phyloP scores from a whole-genome alignment of 1,140 invertebrate species.

The Microplitis mediator region DNA sequence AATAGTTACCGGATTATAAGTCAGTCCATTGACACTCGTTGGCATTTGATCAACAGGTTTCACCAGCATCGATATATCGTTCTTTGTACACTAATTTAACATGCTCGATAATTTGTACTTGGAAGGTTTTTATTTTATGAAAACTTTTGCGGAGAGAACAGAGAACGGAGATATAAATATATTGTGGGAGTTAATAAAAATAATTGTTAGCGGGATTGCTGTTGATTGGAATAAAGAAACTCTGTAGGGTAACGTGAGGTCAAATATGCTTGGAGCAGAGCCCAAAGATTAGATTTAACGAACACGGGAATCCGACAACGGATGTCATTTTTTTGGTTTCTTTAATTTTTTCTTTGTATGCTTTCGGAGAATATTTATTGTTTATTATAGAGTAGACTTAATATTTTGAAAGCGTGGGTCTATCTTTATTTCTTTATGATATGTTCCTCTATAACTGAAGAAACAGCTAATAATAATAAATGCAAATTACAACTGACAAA shows the following conservation, averaged over 20 bases:
- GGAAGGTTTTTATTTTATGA: neutral
- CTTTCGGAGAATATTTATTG: neutral
- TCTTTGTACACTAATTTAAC: neutral
- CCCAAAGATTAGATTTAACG: neutral
- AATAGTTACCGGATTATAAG: neutral
- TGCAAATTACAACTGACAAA: neutral
- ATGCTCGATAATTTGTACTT: neutral
- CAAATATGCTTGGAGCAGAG: neutral
- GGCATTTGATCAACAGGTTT: conserved; percentile 32
- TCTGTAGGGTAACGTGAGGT: no score
- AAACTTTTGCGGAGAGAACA: neutral
- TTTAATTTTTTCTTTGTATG: neutral
- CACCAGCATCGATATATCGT: neutral
- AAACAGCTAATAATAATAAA: neutral
- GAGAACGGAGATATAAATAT: neutral
- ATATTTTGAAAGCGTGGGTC: no score
- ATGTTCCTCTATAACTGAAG: no score
- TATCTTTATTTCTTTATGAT: no score
- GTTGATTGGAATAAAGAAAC: no score
- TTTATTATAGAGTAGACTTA: neutral
- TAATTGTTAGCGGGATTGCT: no score
- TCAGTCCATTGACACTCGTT: conserved; percentile 32
- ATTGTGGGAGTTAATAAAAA: no score
- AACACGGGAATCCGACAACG: neutral
- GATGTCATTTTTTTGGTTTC: neutral